A percentile compares a stretch with the other conserved stretches of the same genome.
phyloP scores from a whole-genome alignment of 2,888 invertebrate genomes.

The Tubulanus polymorphus region DNA sequence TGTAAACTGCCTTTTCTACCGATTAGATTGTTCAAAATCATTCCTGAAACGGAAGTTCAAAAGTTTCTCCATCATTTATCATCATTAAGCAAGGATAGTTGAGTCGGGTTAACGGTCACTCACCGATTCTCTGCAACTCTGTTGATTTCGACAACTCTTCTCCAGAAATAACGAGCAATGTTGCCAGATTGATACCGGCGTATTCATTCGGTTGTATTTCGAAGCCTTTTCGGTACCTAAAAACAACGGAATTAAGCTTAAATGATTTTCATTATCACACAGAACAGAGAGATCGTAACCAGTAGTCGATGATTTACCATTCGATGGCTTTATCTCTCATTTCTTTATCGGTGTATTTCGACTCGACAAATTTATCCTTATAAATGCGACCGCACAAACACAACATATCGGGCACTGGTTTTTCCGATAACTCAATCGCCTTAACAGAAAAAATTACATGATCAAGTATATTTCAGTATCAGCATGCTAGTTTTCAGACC shows the following conservation, averaged over 20 bases:
- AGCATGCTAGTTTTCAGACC: background rate
- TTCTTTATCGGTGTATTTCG: slow-evolving; percentile 80
- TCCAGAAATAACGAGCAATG: slow-evolving; percentile 91
- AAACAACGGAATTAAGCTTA: background rate
- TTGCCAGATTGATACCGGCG: slow-evolving; percentile 97
- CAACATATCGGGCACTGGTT: slow-evolving; percentile 93
- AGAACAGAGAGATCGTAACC: background rate
- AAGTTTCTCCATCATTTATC: background rate
- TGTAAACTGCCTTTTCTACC: slow-evolving; percentile 95
- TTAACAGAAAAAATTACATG: slow-evolving; percentile 18
- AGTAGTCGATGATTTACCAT: slow-evolving; percentile 61
- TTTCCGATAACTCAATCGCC: slow-evolving; percentile 81
- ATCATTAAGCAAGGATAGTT: background rate
- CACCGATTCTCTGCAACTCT: slow-evolving; percentile 64
- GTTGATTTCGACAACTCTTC: slow-evolving; percentile 74
- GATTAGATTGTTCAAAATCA: slow-evolving; percentile 93
- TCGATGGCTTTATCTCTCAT: slow-evolving; percentile 88
- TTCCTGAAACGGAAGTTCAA: slow-evolving; percentile 58
- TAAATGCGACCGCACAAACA: slow-evolving; percentile 97
- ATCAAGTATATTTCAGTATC: background rate
- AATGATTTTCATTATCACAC: background rate
- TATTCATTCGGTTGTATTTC: slow-evolving; percentile 98
- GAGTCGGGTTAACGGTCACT: too few relatives aligned
- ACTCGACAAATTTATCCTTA: slow-evolving; percentile 86
- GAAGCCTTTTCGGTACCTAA: slow-evolving; percentile 80